These are phyloP conservation scores for Mya arenaria DNA, from an alignment of 1,140 invertebrate genomes.

Conservation along the genomic window DNA sequence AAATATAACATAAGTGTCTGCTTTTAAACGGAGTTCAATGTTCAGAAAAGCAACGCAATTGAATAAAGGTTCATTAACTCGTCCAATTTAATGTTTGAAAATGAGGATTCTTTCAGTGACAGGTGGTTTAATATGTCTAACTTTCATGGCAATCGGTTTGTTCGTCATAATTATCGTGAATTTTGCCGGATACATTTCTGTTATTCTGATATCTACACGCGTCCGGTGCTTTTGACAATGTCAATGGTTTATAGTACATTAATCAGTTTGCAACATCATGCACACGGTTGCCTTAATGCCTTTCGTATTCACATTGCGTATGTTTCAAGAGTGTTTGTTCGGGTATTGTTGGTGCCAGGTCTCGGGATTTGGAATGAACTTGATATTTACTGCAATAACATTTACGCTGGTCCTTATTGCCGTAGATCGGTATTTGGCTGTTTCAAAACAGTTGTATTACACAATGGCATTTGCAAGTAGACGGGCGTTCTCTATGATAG, in stretches of 20 bases:
- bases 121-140: too few species aligned
- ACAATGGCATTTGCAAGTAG: slow-evolving; percentile 87
- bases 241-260: slow-evolving; percentile 88
- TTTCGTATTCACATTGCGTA: slow-evolving; percentile 82
- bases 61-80: too few species aligned
- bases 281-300: slow-evolving; percentile 85
- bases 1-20: too few species aligned
- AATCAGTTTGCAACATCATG: slow-evolving; percentile 86
- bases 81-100: too few species aligned
- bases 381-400: slow-evolving; percentile 84
- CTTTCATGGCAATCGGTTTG: slow-evolving; percentile 51
- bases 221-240: slow-evolving; percentile 84
- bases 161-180: slow-evolving; percentile 76
- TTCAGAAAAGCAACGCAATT: too few species aligned
- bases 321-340: slow-evolving; percentile 77
- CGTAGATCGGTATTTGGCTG: slow-evolving; percentile 92
- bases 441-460: slow-evolving; percentile 81
- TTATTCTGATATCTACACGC: slow-evolving; percentile 84
- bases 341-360: slow-evolving; percentile 81
- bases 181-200: slow-evolving; percentile 82
- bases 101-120: too few species aligned
- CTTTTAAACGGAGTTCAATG: too few species aligned
- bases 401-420: slow-evolving; percentile 91
- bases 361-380: slow-evolving; percentile 82
- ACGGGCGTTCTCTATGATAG: slow-evolving; percentile 87